Evolutionary conservation across 2,113 vertebrate species (phyloP), one percentile per base, ranked within the genome.

Genomic region (Oophaga pumilio): DNA sequence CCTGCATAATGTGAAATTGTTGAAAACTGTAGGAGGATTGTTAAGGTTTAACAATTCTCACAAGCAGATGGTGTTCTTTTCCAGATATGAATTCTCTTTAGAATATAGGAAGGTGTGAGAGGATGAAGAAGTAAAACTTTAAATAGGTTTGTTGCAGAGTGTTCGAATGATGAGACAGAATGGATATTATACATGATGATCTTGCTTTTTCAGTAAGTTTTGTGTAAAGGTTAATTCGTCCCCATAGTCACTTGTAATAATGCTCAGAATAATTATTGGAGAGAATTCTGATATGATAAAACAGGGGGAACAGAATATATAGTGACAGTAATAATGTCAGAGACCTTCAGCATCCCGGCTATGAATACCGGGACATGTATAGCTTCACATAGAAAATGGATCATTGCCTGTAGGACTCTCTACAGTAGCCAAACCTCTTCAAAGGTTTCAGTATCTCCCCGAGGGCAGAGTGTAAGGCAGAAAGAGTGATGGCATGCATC

Each of bases 21-120:
- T 69, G 24, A 13, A 69, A 26, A 69, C n/a, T 69, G 24, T 18
- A 66, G n/a, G 22, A 69, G 17, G 11, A 69, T 69, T 14, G 66
- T 17, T 71, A 33, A 71, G 22, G 14, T 71, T 71, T 71, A 71
- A 18, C 68, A 33, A 69, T 71, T 71, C 68, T 71, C 68, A 7
- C 68, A 71, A n/a, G 68, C 68, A 71, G 68, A 71, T 71, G 68
- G 68, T 71, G n/a, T 69, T 69, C 2, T 24, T 71, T 33, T 33
- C 26, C 68, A 71, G 66, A 71, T 33, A 43, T 71, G 28, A 71
- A 12, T 7, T 33, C 28, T 71, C 68, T 28, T 71, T 17, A 33
- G 68, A 71, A 33, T 71, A 33, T 17, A n/a, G 28, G 26, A 15
- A 71, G 28, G 28, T 17, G 68, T 71, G 26, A 28, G 66, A 71